phyloP scores from a whole-genome alignment of 2,113 vertebrate species.

The Aspiorhynchus laticeps region DNA sequence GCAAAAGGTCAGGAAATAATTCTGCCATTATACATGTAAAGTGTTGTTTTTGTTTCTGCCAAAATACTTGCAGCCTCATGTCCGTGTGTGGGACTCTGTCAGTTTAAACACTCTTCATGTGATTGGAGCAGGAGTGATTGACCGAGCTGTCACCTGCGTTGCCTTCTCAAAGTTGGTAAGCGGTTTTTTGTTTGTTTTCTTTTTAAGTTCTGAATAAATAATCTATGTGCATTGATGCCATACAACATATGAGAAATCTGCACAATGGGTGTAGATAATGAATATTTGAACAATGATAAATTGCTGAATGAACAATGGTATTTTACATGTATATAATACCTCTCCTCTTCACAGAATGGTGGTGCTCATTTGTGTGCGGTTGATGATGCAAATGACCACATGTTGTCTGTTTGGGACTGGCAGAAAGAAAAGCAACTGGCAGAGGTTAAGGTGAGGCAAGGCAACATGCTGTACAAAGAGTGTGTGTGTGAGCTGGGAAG shows the following conservation, averaged over 20 bases:
- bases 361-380: slow-evolving; percentile 85
- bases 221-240: not conserved
- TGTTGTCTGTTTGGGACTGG: slow-evolving; percentile 93
- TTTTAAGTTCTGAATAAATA: not conserved
- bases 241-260: too few species aligned
- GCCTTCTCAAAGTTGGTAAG: slow-evolving; percentile 91
- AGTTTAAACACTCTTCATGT: slow-evolving; percentile 90
- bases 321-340: not conserved
- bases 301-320: not conserved
- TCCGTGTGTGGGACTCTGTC: slow-evolving; percentile 91
- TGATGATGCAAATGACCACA: slow-evolving; percentile 89
- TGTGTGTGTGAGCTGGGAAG: not conserved
- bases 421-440: slow-evolving; percentile 87
- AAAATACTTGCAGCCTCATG: slow-evolving; percentile 73
- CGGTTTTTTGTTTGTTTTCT: not conserved
- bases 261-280: not conserved
- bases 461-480: not conserved
- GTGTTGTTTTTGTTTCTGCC: not conserved
- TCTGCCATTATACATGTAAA: not conserved
- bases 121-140: slow-evolving; percentile 84
- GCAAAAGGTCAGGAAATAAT: slow-evolving; percentile 82
- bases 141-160: slow-evolving; percentile 86
- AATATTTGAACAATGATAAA: not conserved
- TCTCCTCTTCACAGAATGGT: slow-evolving; percentile 78
- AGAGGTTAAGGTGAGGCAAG: slow-evolving; percentile 82